Evolutionary conservation across 2,888 invertebrate species (phyloP).

Genomic region (Girardia tigrina): DNA sequence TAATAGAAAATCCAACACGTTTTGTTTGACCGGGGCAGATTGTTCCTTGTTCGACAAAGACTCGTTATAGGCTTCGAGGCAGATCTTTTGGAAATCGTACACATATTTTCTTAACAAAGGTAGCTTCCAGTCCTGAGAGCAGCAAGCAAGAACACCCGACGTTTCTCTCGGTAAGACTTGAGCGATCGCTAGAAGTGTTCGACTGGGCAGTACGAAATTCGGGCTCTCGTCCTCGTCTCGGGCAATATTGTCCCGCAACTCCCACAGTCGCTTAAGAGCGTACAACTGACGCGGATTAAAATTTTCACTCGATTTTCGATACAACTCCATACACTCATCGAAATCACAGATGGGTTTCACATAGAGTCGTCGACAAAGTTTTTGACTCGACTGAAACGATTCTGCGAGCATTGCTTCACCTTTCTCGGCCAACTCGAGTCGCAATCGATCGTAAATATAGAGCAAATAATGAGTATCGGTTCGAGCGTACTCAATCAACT

Average conservation of each 20-base stretch:
- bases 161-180: constrained; percentile 58
- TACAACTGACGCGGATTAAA: constrained; percentile 72
- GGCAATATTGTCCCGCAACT: constrained; percentile 74
- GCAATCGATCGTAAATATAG: constrained; percentile 31
- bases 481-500: constrained; percentile 33
- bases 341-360: not conserved
- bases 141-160: constrained; percentile 79
- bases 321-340: constrained; percentile 56
- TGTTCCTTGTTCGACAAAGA: not conserved
- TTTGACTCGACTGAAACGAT: not conserved
- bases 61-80: constrained; percentile 59
- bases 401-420: not conserved
- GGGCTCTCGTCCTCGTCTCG: constrained; percentile 77
- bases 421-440: not conserved
- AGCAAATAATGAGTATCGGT: constrained; percentile 34
- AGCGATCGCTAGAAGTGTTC: not conserved
- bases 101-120: constrained; percentile 59
- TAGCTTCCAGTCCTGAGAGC: constrained; percentile 67
- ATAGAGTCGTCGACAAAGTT: not conserved
- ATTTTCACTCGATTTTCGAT: constrained; percentile 62
- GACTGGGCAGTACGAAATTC: constrained; percentile 48
- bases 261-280: constrained; percentile 66
- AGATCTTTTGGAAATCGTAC: constrained; percentile 55
- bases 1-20: not conserved
- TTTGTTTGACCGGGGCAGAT: not conserved